Conservation (phyloP, 2,113 vertebrate species). For the Gulo gulo region DNA sequence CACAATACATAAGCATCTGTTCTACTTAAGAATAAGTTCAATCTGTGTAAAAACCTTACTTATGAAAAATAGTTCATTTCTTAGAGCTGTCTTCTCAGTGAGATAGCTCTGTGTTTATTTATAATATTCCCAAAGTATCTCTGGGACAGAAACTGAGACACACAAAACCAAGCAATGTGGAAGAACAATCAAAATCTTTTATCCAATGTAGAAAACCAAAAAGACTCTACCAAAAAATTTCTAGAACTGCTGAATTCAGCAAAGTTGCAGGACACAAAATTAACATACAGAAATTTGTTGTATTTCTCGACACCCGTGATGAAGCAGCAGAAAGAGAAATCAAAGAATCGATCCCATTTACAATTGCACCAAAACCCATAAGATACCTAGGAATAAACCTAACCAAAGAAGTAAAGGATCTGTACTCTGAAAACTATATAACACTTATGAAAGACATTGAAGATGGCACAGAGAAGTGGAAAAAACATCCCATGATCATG, state of each 20-base stretch:
- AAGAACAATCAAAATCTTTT: background rate
- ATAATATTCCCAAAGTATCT: background rate
- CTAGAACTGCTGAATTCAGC: background rate
- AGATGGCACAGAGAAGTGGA: background rate
- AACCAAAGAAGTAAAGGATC: background rate
- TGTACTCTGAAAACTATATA: background rate
- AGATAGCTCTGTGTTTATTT: background rate
- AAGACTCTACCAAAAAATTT: background rate
- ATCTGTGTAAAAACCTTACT: background rate
- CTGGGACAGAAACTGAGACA: background rate
- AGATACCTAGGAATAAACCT: background rate
- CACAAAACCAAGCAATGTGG: background rate
- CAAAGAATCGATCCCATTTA: background rate
- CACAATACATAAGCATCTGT: background rate
- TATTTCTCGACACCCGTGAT: background rate
- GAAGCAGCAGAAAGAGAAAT: background rate
- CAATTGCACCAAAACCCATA: background rate
- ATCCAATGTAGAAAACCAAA: background rate
- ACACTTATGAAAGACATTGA: background rate
- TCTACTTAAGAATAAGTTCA: background rate
- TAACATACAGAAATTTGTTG: background rate
- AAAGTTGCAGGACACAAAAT: background rate
- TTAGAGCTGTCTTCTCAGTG: background rate
- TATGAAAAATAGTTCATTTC: background rate
- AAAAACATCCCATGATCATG: background rate